These are phyloP conservation scores for Loris lydekkerianus DNA, from an alignment of 2,797 vertebrate genomes.

Conservation along the genomic window DNA sequence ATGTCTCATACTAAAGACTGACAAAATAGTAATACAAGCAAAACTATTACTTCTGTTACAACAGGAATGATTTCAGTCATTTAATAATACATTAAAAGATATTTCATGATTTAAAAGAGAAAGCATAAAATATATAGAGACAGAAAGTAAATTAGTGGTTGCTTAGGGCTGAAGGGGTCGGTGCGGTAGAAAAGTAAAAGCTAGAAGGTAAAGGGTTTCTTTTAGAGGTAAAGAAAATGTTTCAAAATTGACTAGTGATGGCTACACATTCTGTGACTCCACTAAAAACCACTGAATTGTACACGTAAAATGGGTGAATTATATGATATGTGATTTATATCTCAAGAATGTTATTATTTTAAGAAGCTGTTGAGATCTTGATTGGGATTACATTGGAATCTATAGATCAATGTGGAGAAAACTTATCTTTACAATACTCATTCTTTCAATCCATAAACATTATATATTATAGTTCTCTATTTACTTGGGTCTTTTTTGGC, in stretches of 20 bases:
- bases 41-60: not conserved
- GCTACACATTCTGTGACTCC: not conserved
- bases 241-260: not conserved
- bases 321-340: not conserved
- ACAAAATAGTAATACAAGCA: not conserved
- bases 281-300: not conserved
- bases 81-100: conserved; percentile 14
- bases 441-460: conserved; percentile 5
- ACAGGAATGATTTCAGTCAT: conserved; percentile 2
- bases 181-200: not conserved
- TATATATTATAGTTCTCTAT: not conserved
- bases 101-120: conserved; percentile 39
- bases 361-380: not conserved
- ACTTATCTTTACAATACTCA: not conserved
- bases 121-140: not conserved
- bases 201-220: not conserved
- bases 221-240: not conserved
- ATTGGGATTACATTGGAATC: not conserved
- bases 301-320: not conserved
- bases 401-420: not conserved
- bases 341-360: not conserved
- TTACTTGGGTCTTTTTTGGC: not conserved
- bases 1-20: not conserved
- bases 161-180: not conserved
- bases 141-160: not conserved